These are phyloP conservation scores for Pleuronectes platessa DNA, from an alignment of 2,113 vertebrate genomes.

Conservation along the genomic window DNA sequence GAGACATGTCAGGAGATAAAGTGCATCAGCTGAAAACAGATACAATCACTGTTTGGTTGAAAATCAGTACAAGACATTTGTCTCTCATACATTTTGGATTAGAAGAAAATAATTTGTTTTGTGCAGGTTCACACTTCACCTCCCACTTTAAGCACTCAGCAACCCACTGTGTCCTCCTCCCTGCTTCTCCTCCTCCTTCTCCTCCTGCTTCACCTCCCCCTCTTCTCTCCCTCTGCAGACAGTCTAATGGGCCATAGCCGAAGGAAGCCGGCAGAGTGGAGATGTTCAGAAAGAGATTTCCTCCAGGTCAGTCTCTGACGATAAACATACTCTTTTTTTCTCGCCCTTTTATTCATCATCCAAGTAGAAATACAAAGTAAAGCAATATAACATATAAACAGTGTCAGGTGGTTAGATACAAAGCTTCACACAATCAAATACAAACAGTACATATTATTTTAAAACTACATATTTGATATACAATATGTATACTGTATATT, in stretches of 20 bases:
- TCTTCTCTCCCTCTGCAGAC: slow-evolving; percentile 61
- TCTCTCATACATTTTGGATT: neutral
- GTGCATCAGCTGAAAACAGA: neutral
- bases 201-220: neutral
- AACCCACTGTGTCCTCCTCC: neutral
- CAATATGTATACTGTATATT: too few species aligned
- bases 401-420: too few species aligned
- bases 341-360: too few species aligned
- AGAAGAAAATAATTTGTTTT: neutral
- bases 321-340: neutral
- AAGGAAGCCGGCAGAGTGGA: slow-evolving; percentile 73
- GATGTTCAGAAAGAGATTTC: slow-evolving; percentile 85
- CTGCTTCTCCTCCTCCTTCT: neutral
- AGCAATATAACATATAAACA: too few species aligned
- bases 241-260: slow-evolving; percentile 82
- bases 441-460: too few species aligned
- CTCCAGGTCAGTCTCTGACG: slow-evolving; percentile 76
- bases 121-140: neutral
- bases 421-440: too few species aligned
- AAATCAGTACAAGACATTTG: slow-evolving; percentile 3
- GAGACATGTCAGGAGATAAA: neutral
- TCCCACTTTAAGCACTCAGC: too few species aligned
- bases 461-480: too few species aligned
- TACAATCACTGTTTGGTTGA: neutral
- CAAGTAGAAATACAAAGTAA: too few species aligned